Evolutionary conservation across 2,797 vertebrate genomes (phyloP).

Genomic region (Falco peregrinus): DNA sequence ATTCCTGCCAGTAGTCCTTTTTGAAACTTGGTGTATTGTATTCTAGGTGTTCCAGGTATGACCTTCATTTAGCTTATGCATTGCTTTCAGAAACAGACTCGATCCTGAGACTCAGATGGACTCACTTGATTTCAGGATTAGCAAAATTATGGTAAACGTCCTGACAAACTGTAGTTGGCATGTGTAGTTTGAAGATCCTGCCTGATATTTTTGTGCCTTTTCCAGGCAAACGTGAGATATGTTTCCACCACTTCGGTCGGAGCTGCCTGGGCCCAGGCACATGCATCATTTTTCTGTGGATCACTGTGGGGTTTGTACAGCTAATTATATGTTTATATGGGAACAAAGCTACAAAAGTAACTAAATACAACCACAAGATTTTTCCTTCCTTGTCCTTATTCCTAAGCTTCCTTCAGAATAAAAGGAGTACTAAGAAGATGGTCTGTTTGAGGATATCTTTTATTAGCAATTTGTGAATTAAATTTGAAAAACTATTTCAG

Average conservation of each 20-base stretch:
- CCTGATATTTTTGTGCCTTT: neutral
- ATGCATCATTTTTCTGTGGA: neutral
- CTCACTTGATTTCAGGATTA: neutral
- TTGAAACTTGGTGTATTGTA: neutral
- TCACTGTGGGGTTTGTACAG: neutral
- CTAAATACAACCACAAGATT: neutral
- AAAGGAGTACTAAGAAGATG: neutral
- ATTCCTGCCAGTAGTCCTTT: neutral
- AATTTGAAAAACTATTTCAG: conserved; percentile 42
- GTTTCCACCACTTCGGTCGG: neutral
- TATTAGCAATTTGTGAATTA: neutral
- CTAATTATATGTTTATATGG: neutral
- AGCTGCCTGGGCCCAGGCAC: neutral
- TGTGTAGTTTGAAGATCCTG: neutral
- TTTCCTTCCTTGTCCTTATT: neutral
- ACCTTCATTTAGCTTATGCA: neutral
- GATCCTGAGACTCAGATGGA: neutral
- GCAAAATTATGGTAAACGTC: neutral
- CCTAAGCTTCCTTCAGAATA: neutral
- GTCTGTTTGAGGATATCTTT: conserved; percentile 33
- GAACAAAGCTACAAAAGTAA: neutral
- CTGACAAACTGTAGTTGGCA: neutral
- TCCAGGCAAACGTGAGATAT: neutral
- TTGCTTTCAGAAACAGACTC: neutral
- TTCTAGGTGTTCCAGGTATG: neutral